Conservation (phyloP, 2,113 vertebrate species). For the Cyanoliseus patagonus region DNA sequence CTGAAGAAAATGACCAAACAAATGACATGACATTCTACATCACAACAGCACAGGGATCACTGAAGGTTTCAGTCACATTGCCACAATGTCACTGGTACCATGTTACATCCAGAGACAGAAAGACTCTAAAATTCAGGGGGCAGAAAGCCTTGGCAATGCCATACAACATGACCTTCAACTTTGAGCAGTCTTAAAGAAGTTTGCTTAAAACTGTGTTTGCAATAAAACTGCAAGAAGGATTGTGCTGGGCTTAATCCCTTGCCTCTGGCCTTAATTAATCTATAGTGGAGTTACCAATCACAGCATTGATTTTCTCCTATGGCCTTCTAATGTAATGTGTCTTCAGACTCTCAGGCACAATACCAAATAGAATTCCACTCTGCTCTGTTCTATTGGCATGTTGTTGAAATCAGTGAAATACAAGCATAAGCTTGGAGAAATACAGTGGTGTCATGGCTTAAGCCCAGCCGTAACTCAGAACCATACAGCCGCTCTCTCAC, state of each 20-base stretch:
- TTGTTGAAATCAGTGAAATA: neutral
- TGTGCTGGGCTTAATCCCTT: slow-evolving; percentile 18
- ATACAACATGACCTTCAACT: neutral
- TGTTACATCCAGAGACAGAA: neutral
- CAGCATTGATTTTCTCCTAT: slow-evolving; percentile 1
- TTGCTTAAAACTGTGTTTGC: neutral
- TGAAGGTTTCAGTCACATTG: neutral
- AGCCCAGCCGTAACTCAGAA: no score
- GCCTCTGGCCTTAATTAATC: slow-evolving; percentile 44
- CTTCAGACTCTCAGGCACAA: neutral
- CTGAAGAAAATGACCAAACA: neutral
- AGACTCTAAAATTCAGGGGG: neutral
- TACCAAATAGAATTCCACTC: neutral
- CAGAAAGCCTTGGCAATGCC: neutral
- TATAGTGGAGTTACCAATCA: neutral
- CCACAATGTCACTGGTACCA: neutral
- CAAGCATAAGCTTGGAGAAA: neutral
- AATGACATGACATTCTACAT: neutral
- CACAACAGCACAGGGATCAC: neutral
- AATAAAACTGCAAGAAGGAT: slow-evolving; percentile 18
- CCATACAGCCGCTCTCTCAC: no score
- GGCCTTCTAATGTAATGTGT: neutral
- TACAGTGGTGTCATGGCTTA: neutral
- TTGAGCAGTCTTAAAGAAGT: neutral
- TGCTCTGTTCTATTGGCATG: neutral